Evolutionary conservation across 2,797 vertebrate genomes (phyloP), one percentile per base, ranked within the genome.

Genomic region (Molossus molossus): DNA sequence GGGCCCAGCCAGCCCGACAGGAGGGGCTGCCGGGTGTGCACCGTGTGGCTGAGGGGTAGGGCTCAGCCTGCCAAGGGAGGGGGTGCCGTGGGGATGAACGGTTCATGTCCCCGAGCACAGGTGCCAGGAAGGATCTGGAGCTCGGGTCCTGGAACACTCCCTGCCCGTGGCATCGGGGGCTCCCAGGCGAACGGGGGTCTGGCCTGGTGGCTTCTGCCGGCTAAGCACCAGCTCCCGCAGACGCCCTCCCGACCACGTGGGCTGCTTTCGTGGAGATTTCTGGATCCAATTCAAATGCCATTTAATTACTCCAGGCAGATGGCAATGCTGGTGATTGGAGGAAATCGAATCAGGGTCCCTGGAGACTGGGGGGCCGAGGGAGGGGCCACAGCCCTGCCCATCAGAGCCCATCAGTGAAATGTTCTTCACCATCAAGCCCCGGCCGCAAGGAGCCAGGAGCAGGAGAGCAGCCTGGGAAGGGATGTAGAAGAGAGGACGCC

Each of bases 271-370:
- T 97, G 97, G 97, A 62, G 90, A 90, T 96, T 97, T 96, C 97
- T 98, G 98, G 97, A 97, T 96, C 76, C 58, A 60, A 94, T 98
- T 98, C 97, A 98, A 98, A 96, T 84, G 98, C 94, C 98, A 98
- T 98, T 98, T 98, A 98, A 98, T 98, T 98, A 98, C 94, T 15
- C 10, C 25, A 1, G 96, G 96, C 94, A 95, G 96, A 97, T 96
- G 97, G 97, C 76, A 69, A 96, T 94, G 96, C 87, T 80, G 81
- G 97, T 89, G 97, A 98, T 97, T 96, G 97, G 96, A 95, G 94
- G 96, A 98, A 98, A 98, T 98, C 96, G 45, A 98, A 98, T 98
- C 96, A 98, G 75, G 88, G 81, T 97, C 98, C 97, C 98, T 0
- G 0, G 97, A 95, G 98, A 96, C 84, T 82, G 64, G 45, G 75